Base-by-base conservation (phyloP, 1,140 invertebrate species). In the Centruroides vittatus region DNA sequence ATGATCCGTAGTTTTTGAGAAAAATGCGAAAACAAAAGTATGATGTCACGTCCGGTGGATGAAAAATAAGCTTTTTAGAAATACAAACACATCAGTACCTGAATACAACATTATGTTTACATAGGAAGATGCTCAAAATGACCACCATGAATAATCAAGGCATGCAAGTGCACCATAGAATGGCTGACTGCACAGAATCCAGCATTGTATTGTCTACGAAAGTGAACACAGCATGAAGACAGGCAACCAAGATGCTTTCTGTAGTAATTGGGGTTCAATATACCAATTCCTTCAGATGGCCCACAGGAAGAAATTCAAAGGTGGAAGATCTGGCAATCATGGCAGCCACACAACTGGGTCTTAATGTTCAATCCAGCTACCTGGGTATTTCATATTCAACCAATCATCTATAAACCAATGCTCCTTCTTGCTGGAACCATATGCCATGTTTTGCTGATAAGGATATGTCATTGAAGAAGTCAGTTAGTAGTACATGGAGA, bases 221-320 rank as follows among this genome's bases (percentile, higher is more conserved):
- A 56, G 11, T 47, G 35, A 12, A 56, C 11, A 10, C 55, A n/a
- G 8, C 55, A n/a, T 56, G 55, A 56, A 56, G 55, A 56, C 13
- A 36, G 46, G 35, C 36, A 56, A 56, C 55, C 46, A 41, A 56
- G 35, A 41, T 34, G 0, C 9, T 56, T 56, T 34, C 55, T 56
- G 3, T 46, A 56, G 55, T 56, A 56, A 56, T 3, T 46, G 23
- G 36, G 35, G 13, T 12, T 46, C 35, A 12, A 46, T 56, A 56
- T 4, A 56, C 23, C 36, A 56, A 46, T 56, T 36, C 55, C 60
- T 61, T 61, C 52, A 50, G 52, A 57, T 61, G 36, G 5, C 69
- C 71, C 71, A 74, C 55, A 73, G 65, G 67, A 73, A 73, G 68
- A 72, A 75, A 67, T 76, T 73, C 57, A 71, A 61, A 47, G 69